Base-by-base conservation (phyloP, 2,113 vertebrate species). In the Gila orcuttii region DNA sequence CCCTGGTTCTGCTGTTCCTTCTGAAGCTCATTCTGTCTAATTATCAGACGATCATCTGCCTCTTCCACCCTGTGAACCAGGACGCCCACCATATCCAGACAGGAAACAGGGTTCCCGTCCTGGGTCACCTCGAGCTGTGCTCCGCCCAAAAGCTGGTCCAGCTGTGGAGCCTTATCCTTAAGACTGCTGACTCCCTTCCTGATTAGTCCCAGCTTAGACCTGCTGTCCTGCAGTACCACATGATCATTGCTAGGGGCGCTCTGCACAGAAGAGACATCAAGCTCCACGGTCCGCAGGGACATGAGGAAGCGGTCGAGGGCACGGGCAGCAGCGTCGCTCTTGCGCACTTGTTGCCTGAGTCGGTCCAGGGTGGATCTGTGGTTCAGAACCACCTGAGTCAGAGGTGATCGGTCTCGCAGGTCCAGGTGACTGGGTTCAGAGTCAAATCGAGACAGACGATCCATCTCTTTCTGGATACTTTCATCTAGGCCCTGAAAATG, bases 251-350 rank as follows among this genome's bases (percentile, higher is more conserved):
- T 89, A 39, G 91, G 87, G 10, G 86, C 31, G 31, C 90, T 90
- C 19, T 86, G 62, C 1, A 93, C 86, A 23, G 83, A 78, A 1
- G 90, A 92, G 55, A 93, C 84, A 66, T 96, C 93, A 55, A 92
- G 91, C 6, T 95, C 93, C 31, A 94, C 87, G 0, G 91, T 94
- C 74, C 91, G 95, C 84, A 99, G 82, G 0, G 96, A 96, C 90
- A 94, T 92, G 82, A 99, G 92, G 89, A 99, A 98, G 13, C 88
- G 91, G 77, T 97, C 95, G 9, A 99, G 91, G 69, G 95, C 95
- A 3, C 93, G 93, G 25, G 97, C 93, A 0, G 95, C 93, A 0
- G 92, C 94, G 83, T 96, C 94, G 0, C 93, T 93, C 73, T 93
- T 95, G 57, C 93, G 94, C 68, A 96, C 93, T 89, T 94, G 96